phyloP scores from a whole-genome alignment of 2,888 invertebrate genomes.

The Lycia hirtaria region DNA sequence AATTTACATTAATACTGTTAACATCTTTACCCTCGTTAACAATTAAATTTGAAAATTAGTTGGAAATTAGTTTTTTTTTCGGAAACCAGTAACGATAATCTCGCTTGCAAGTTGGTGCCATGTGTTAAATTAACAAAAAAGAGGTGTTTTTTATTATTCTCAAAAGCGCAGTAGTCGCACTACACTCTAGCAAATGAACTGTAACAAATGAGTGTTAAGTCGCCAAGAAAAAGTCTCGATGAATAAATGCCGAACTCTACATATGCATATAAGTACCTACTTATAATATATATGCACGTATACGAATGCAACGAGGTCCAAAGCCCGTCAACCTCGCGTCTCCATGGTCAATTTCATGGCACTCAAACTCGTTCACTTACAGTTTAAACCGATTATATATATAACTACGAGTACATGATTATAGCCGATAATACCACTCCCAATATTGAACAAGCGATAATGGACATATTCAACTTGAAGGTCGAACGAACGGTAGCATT shows the following conservation, averaged over 20 bases:
- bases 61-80: no score
- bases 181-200: slow-evolving; percentile 23
- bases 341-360: slow-evolving; percentile 74
- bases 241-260: slow-evolving; percentile 19
- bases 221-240: slow-evolving; percentile 37
- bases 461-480: slow-evolving; percentile 34
- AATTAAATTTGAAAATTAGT: no score
- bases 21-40: no score
- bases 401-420: slow-evolving; percentile 40
- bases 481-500: slow-evolving; percentile 36
- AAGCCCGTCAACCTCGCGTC: slow-evolving; percentile 58
- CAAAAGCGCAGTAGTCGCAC: slow-evolving; percentile 21
- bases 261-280: slow-evolving; percentile 9
- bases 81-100: no score
- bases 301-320: slow-evolving; percentile 45
- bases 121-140: neutral
- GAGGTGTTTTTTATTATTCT: no score
- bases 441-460: slow-evolving; percentile 28
- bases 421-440: slow-evolving; percentile 27
- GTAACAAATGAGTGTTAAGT: slow-evolving; percentile 37
- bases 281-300: slow-evolving; percentile 2
- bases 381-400: slow-evolving; percentile 35
- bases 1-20: no score
- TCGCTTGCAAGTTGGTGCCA: no score
- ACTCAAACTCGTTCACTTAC: slow-evolving; percentile 41